A percentile compares a stretch with the other conserved stretches of the same genome.
These are phyloP conservation scores for Pomacea canaliculata DNA, from an alignment of 2,888 invertebrate genomes.

Conservation along the genomic window DNA sequence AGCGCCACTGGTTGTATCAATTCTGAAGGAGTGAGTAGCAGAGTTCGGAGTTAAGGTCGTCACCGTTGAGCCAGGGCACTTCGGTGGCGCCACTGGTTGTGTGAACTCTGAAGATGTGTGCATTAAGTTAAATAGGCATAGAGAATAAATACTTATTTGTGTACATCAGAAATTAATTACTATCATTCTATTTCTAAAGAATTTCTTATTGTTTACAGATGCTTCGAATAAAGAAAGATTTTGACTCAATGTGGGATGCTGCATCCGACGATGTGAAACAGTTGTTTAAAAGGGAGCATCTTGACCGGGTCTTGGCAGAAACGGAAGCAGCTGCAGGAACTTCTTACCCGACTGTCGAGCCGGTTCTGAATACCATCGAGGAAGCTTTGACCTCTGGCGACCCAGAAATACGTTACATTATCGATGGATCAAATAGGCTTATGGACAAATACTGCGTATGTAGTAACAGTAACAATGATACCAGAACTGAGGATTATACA, in stretches of 20 bases:
- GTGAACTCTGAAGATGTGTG: slow-evolving; percentile 6
- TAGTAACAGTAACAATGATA: neutral
- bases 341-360: slow-evolving; percentile 23
- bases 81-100: slow-evolving; percentile 62
- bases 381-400: slow-evolving; percentile 27
- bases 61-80: slow-evolving; percentile 62
- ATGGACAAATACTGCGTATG: slow-evolving; percentile 28
- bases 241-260: slow-evolving; percentile 27
- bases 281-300: slow-evolving; percentile 23
- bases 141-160: no score
- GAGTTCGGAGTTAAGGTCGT: slow-evolving; percentile 59
- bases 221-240: slow-evolving; percentile 19
- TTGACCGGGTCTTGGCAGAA: slow-evolving; percentile 23
- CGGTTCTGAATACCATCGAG: slow-evolving; percentile 27
- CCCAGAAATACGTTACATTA: slow-evolving; percentile 27
- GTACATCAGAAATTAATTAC: no score
- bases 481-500: no score
- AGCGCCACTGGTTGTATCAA: slow-evolving; percentile 56
- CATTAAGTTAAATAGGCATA: no score
- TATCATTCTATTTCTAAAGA: no score
- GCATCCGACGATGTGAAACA: slow-evolving; percentile 30
- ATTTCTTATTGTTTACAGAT: slow-evolving; percentile 1
- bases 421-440: slow-evolving; percentile 26
- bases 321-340: slow-evolving; percentile 1
- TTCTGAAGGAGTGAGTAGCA: slow-evolving; percentile 11